Evolutionary conservation across 2,888 invertebrate species (phyloP), one percentile per base, ranked within the genome.

Genomic region (Nomada ferruginata): DNA sequence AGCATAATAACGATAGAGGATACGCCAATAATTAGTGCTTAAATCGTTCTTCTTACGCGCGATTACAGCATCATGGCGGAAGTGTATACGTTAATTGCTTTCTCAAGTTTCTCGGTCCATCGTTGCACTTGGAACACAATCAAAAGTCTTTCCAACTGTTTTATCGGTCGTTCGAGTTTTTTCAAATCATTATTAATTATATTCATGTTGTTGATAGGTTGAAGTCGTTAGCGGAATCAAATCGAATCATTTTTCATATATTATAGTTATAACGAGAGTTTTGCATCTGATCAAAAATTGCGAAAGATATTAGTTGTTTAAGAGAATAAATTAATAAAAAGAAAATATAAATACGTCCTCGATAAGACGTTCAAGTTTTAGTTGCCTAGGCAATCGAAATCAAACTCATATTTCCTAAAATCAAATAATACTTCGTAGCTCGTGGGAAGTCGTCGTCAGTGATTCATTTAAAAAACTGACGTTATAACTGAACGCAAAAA

Each of bases 1-100:
- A 93, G 91, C 91, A 88, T 88, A 82, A 86, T 85, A 86, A 63
- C 61, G 29, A 89, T 82, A 81, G 84, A 79, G 72, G 72, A 63
- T 83, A 87, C 81, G 81, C 83, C 86, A 80, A 83, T 52, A 70
- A 80, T 72, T 90, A 87, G 85, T 78, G 61, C 71, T 86, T 86
- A 76, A 81, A 66, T 52, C 61, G 73, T 23, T 68, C 55, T 20
- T 44, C 36, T 71, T 60, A 36, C 60, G 63, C 9, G 52, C 57
- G 26, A 52, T 57, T 26, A 50, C 13, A 23, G 23, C 52, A 65
- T 60, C 59, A 76, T 26, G 47, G n/a, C 29, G 29, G 29, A 60
- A 47, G 18, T 61, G 73, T 36, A 36, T 7, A 61, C 65, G 60
- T 65, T 44, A 10, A 64, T 73, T 77, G 20, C 36, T 66, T 63